Conservation (phyloP, 2,888 invertebrate species). For the Ctena decussata region DNA sequence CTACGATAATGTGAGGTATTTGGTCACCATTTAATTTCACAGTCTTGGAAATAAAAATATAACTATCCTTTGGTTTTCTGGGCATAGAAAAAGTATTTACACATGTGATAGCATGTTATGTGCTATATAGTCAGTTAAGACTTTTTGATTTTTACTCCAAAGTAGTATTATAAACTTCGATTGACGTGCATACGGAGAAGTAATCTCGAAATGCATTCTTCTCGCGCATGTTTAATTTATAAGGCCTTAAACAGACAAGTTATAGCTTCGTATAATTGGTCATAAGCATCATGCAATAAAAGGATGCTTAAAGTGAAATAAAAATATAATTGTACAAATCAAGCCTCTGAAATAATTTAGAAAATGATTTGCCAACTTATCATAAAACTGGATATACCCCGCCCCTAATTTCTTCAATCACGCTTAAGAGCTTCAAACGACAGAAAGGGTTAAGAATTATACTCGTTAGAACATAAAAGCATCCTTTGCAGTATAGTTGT, state of each 20-base stretch:
- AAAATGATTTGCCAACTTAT: background rate
- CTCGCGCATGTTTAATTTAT: background rate
- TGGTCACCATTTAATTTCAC: too few species aligned
- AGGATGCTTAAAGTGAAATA: background rate
- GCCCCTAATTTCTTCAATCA: slow-evolving; percentile 9
- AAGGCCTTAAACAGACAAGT: background rate
- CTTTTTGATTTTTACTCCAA: too few species aligned
- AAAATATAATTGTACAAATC: background rate
- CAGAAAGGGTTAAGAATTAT: background rate
- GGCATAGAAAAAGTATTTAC: too few species aligned
- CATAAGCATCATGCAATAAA: background rate
- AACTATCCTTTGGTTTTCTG: too few species aligned
- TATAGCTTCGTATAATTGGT: background rate
- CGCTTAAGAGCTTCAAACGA: background rate
- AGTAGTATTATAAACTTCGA: too few species aligned
- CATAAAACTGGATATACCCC: background rate
- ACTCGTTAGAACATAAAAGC: background rate
- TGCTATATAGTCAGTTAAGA: too few species aligned
- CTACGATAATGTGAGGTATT: too few species aligned
- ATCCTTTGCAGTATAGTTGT: background rate
- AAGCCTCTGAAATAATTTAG: background rate
- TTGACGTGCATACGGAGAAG: too few species aligned
- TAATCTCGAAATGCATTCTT: background rate
- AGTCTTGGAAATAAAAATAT: too few species aligned
- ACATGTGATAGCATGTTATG: too few species aligned